Percentiles rank a stretch among this genome's conserved stretches.
Conservation (phyloP, 2,888 invertebrate genomes). For the Acholoe squamosa region DNA sequence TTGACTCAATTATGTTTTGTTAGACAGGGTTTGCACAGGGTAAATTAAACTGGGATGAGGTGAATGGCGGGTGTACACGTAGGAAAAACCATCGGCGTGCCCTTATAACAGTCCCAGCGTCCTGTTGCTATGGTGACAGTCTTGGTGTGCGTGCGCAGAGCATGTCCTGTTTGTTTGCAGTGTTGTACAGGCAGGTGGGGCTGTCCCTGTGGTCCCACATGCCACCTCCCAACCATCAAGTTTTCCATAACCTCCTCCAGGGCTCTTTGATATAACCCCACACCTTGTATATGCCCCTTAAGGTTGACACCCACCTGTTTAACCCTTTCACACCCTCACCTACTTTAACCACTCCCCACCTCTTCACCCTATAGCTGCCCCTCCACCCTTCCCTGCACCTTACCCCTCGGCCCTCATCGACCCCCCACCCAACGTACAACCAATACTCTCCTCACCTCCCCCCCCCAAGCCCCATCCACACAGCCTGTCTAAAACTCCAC, state of each 20-base stretch:
- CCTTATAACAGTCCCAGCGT: background rate
- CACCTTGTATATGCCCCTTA: background rate
- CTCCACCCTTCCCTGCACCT: too few relatives aligned
- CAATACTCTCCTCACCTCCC: background rate
- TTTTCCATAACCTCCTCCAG: background rate
- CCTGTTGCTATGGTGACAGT: background rate
- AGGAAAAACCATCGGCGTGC: background rate
- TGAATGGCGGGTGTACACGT: background rate
- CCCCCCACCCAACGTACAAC: background rate
- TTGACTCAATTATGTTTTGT: background rate
- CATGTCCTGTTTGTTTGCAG: slow-evolving; percentile 2
- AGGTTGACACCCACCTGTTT: background rate
- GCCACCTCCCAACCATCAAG: background rate
- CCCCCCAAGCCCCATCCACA: background rate
- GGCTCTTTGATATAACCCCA: background rate
- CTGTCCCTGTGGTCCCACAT: background rate
- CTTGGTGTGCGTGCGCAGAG: background rate
- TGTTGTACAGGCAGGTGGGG: background rate
- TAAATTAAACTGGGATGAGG: background rate
- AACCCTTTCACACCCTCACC: background rate
- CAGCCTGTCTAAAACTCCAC: background rate
- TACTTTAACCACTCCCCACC: background rate
- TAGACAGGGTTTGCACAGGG: background rate
- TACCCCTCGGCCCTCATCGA: too few relatives aligned
- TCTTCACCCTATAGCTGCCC: background rate